Evolutionary conservation across 1,140 invertebrate genomes (phyloP).

Genomic region (Radopholus similis): DNA sequence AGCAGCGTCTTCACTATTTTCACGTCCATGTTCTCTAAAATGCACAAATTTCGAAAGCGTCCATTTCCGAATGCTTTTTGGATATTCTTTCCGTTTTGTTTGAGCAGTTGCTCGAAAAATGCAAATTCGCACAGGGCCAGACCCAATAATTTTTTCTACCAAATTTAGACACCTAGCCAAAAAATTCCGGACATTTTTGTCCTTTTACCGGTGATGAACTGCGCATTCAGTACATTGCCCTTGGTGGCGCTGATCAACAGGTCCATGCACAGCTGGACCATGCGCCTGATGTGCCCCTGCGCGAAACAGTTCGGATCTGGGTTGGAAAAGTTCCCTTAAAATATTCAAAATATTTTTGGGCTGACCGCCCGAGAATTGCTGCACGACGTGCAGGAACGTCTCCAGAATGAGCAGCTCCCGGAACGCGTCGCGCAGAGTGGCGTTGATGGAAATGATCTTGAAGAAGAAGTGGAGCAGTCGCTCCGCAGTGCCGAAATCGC

Average conservation of each 20-base stretch:
- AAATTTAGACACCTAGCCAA: too few species aligned
- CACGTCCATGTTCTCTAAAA: not conserved
- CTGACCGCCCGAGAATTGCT: slow-evolving; percentile 47
- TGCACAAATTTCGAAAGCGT: not conserved
- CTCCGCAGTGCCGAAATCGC: slow-evolving; percentile 27
- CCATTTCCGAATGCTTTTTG: not conserved
- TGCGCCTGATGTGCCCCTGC: not conserved
- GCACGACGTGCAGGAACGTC: slow-evolving; percentile 68
- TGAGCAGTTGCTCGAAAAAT: not conserved
- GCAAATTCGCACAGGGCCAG: too few species aligned
- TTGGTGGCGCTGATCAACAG: slow-evolving; percentile 36
- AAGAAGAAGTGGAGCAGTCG: slow-evolving; percentile 68
- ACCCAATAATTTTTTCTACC: too few species aligned
- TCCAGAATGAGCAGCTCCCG: slow-evolving; percentile 94
- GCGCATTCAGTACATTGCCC: slow-evolving; percentile 39
- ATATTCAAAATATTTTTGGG: too few species aligned
- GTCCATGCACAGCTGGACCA: slow-evolving; percentile 32
- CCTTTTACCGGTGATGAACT: slow-evolving; percentile 41
- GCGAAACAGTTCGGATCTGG: too few species aligned
- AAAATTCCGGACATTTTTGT: too few species aligned
- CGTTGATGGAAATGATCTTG: slow-evolving; percentile 70
- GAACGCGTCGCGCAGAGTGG: slow-evolving; percentile 93
- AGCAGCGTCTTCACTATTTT: slow-evolving; percentile 2
- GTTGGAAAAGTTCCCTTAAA: too few species aligned
- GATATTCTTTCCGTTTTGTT: too few species aligned